Base-by-base conservation (phyloP, 2,888 invertebrate genomes). In the Acrocyrtus sp. region DNA sequence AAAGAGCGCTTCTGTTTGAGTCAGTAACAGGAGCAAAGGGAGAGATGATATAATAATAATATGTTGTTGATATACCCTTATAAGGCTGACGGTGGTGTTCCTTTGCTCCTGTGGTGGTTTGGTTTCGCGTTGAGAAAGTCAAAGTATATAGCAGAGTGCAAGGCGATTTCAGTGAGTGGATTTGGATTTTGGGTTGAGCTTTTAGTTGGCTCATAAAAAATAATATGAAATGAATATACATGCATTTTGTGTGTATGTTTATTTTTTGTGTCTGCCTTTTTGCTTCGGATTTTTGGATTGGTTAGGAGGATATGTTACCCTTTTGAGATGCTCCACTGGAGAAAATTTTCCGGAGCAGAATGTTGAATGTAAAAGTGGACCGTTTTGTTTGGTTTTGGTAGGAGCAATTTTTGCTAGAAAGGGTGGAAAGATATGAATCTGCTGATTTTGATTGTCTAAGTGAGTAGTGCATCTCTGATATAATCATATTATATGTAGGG, bases 11-110 rank as follows among this genome's bases (percentile, higher is more conserved):
- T 34, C 34, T 34, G 34, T 34, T 34, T 5, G 34, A 48, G 21
- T 54, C 54, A 43, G 29, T 50, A 53, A 51, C 24, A 53, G 43
- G 41, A 54, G 41, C 27, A 22, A 53, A 24, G 24, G 34, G 54
- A 54, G 39, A 54, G 34, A 34, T 34, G 34, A 34, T 34, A 34
- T 34, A 34, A 34, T 34, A 34, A 34, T 34, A 34, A 34, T 34
- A 34, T 34, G 34, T 34, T 34, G 5, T 34, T 34, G 6, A 5
- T 34, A 34, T 34, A 34, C 6, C 12, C 34, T 34, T n/a, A n/a
- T n/a, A n/a, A n/a, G n/a, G 34, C 12, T 5, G 34, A 34, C 5
- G 5, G 34, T 34, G 12, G 34, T 34, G 34, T 5, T 34, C 34
- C n/a, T n/a, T n/a, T n/a, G n/a, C n/a, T n/a, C n/a, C n/a, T n/a